Evolutionary conservation across 92 coral and sea anemone genomes (phyloP), one percentile per base, ranked within the genome.

Genomic region (Anthopleura xanthogrammica): DNA sequence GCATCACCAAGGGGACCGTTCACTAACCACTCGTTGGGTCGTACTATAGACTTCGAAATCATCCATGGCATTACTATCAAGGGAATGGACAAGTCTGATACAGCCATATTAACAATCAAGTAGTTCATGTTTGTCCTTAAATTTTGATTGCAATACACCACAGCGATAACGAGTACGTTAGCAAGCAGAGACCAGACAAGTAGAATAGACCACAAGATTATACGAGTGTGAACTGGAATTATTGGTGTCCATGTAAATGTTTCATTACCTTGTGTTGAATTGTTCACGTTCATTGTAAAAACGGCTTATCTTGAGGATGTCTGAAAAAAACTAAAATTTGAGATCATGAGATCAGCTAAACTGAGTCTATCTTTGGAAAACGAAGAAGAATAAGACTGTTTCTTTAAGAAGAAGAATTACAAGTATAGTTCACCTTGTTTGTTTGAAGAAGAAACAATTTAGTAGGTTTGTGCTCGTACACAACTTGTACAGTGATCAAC

Each of bases 81-180:
- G 65, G 65, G 65, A 60, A 60, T 14, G 5, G 12, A 14, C 65
- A 60, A 60, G 65, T 60, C 65, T 60, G 65, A 60, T 60, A 60
- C 65, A 60, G 65, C 65, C 65, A 60, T 60, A 60, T 60, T 60
- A 14, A 60, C 65, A 60, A 60, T 60, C 65, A 60, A 60, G 65
- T 60, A 60, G 65, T 29, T 29, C 36, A 29, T 29, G 36, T 29
- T 29, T 29, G 36, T 29, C 1, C 36, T 29, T 29, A 29, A 60
- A 14, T 11, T 60, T 60, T 72, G 77, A 72, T 36, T 72, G 77
- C 77, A 72, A 72, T 72, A 72, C 77, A 72, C 77, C 11, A 29
- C 65, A 60, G 65, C 65, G 65, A 60, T 60, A 60, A 60, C 65
- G 65, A 60, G 65, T 60, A 60, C 20, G 65, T 60, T 60, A 60